phyloP scores from a whole-genome alignment of 2,888 invertebrate genomes.

The Odontomyia ornata region DNA sequence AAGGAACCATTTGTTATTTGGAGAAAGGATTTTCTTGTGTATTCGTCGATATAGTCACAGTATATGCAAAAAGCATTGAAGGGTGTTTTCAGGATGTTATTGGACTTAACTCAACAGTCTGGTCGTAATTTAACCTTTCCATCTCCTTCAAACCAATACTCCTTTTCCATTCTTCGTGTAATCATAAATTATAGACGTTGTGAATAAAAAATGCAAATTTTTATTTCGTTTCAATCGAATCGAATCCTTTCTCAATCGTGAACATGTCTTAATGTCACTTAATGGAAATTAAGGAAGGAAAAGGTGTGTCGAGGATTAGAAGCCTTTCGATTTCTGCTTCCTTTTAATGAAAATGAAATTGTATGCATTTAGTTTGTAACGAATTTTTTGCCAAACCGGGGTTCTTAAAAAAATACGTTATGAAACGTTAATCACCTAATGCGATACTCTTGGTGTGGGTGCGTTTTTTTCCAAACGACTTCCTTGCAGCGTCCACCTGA shows the following conservation, averaged over 20 bases:
- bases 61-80: constrained; percentile 5
- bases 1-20: constrained; percentile 36
- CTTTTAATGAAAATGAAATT: constrained; percentile 41
- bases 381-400: constrained; percentile 22
- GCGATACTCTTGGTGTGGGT: neutral
- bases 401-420: constrained; percentile 32
- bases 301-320: constrained; percentile 44
- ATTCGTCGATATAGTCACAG: neutral
- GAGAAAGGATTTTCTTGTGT: constrained; percentile 39
- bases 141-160: neutral
- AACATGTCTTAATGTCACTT: constrained; percentile 25
- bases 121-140: constrained; percentile 43
- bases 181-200: constrained; percentile 49
- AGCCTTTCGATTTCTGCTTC: constrained; percentile 47
- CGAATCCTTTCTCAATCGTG: constrained; percentile 45
- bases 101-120: constrained; percentile 21
- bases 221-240: neutral
- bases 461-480: neutral
- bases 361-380: constrained; percentile 45
- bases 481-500: neutral
- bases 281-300: constrained; percentile 43
- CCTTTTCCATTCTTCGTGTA: neutral
- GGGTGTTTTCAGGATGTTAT: constrained; percentile 22
- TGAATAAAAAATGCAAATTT: constrained; percentile 48
- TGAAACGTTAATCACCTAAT: neutral